phyloP scores from a whole-genome alignment of 2,797 vertebrate genomes.

The Sebastes nivosus region DNA sequence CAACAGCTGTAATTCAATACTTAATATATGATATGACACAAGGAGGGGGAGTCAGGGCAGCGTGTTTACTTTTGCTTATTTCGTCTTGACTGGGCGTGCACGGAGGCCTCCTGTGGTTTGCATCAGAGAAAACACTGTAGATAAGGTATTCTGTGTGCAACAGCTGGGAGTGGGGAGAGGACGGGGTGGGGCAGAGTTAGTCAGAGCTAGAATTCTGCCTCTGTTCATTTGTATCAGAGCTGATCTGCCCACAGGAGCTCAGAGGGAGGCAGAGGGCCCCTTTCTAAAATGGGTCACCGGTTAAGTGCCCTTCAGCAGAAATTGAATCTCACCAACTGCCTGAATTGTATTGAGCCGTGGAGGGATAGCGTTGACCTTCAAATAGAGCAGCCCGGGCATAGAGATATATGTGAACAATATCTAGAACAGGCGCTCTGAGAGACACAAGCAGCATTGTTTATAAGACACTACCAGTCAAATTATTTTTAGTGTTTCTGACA shows the following conservation, averaged over 20 bases:
- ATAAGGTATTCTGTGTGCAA: slow-evolving; percentile 40
- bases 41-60: slow-evolving; percentile 35
- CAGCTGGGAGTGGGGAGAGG: slow-evolving; percentile 16
- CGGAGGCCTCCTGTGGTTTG: slow-evolving; percentile 73
- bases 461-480: slow-evolving; percentile 31
- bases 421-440: slow-evolving; percentile 41
- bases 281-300: slow-evolving; percentile 83
- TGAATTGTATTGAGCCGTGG: slow-evolving; percentile 73
- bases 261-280: slow-evolving; percentile 62
- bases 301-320: slow-evolving; percentile 82
- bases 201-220: slow-evolving; percentile 54
- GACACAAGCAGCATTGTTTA: slow-evolving; percentile 54
- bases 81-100: slow-evolving; percentile 67
- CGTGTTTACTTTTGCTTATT: slow-evolving; percentile 63
- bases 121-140: slow-evolving; percentile 39
- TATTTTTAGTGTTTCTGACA: slow-evolving; percentile 27
- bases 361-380: slow-evolving; percentile 78
- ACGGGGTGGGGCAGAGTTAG: slow-evolving; percentile 48
- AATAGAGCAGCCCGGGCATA: slow-evolving; percentile 55
- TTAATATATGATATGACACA: slow-evolving; percentile 72
- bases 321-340: slow-evolving; percentile 77
- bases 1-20: slow-evolving; percentile 74
- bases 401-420: slow-evolving; percentile 73
- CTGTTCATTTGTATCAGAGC: slow-evolving; percentile 68
- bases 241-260: slow-evolving; percentile 58